Base-by-base conservation (phyloP, 2,797 vertebrate genomes). In the Trachurus trachurus region DNA sequence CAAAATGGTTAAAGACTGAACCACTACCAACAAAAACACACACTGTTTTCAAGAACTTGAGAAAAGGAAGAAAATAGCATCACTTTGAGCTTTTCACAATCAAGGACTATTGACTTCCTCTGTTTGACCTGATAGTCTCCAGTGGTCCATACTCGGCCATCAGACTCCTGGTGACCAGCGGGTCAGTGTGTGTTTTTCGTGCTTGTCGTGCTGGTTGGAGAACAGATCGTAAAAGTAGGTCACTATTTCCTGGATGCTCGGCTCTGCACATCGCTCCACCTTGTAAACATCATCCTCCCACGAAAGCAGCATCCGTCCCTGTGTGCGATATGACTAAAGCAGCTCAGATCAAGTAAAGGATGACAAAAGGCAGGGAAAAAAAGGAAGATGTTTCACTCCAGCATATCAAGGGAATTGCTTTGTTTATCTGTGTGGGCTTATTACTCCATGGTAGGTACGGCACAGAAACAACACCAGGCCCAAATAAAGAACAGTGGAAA, bases 391-490 rank as follows among this genome's bases (percentile, higher is more conserved):
- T 87, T 90, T 88, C 86, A 56, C 74, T 82, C 6, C 22, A 54
- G 34, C 71, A 82, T 85, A 87, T 87, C 91, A 83, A 80, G 91
- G 88, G 92, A 89, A 71, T 60, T 78, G 84, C 77, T 91, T 89
- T 93, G 91, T 92, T 92, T 92, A 92, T 82, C 86, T 89, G 88
- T 87, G 91, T 90, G 90, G 88, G 89, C 75, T 89, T 87, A 79
- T 89, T 90, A 89, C 80, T 81, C 80, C 58, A 47, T 26, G 26
- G 73, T 76, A 82, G 75, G 80, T 78, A 79, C 26, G 60, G 78
- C 68, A 60, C 15, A 61, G 70, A 76, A 80, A 83, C 71, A 83
- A 80, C 80, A 88, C 49, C 49, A 50, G 66, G 73, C 76, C 78
- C 49, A 78, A 78, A 82, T 62, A 80, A 87, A 74, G 45, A 77